Percentiles rank a stretch among this genome's conserved stretches.
Evolutionary conservation across 1,140 invertebrate species (phyloP).

Genomic region (Brachionus plicatilis): DNA sequence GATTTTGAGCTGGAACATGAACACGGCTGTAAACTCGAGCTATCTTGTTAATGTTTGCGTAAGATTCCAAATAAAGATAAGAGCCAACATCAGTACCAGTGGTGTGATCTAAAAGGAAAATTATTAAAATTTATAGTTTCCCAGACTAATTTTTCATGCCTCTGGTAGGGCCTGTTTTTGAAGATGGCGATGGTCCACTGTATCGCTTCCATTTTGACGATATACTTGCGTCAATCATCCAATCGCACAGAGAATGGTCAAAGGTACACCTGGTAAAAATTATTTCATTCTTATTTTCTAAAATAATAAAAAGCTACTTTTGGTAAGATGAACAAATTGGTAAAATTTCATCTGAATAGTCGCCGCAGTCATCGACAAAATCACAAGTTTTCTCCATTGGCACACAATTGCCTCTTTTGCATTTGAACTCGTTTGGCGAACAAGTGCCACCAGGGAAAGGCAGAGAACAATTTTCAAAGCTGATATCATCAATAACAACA

Average conservation of each 20-base stretch:
- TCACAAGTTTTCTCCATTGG: slow-evolving; percentile 40
- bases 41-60: slow-evolving; percentile 46
- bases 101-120: neutral
- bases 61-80: slow-evolving; percentile 38
- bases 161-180: slow-evolving; percentile 23
- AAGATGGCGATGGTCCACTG: slow-evolving; percentile 23
- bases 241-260: slow-evolving; percentile 48
- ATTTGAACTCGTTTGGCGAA: slow-evolving; percentile 46
- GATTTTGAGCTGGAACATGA: neutral
- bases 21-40: slow-evolving; percentile 46
- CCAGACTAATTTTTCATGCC: slow-evolving; percentile 60
- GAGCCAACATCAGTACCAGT: slow-evolving; percentile 31
- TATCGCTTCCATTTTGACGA: slow-evolving; percentile 1
- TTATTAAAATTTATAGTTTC: slow-evolving; percentile 62
- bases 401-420: slow-evolving; percentile 51
- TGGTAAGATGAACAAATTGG: neutral
- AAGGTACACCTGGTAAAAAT: slow-evolving; percentile 42
- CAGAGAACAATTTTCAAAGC: slow-evolving; percentile 41
- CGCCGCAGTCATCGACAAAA: slow-evolving; percentile 40
- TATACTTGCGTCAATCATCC: slow-evolving; percentile 40
- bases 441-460: slow-evolving; percentile 28
- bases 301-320: slow-evolving; percentile 7
- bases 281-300: neutral
- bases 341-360: slow-evolving; percentile 37
- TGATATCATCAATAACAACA: slow-evolving; percentile 33